phyloP scores from a whole-genome alignment of 2,113 vertebrate genomes.

The Peromyscus maniculatus region DNA sequence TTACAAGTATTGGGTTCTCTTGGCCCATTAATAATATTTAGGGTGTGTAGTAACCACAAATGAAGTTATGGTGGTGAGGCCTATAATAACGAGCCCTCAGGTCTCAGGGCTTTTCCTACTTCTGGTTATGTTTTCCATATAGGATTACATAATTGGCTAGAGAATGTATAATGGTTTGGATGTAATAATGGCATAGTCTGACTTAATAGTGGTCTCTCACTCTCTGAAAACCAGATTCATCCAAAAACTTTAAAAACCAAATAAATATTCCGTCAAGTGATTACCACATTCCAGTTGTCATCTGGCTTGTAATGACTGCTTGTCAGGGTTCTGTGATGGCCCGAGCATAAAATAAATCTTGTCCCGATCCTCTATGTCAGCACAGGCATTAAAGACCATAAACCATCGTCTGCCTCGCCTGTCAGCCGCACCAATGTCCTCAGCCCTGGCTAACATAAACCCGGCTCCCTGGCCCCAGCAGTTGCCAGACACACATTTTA shows the following conservation, averaged over 20 bases:
- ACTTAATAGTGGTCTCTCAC: slow-evolving; percentile 69
- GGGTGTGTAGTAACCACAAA: slow-evolving; percentile 45
- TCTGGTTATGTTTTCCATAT: slow-evolving; percentile 60
- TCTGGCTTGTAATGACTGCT: slow-evolving; percentile 77
- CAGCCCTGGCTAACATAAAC: slow-evolving; percentile 78
- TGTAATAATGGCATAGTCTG: slow-evolving; percentile 57
- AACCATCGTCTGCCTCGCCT: slow-evolving; percentile 78
- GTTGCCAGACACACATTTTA: slow-evolving; percentile 81
- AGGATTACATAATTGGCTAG: slow-evolving; percentile 71
- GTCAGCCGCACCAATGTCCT: slow-evolving; percentile 72
- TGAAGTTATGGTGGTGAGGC: slow-evolving; percentile 19
- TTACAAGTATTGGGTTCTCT: slow-evolving; percentile 49
- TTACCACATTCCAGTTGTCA: slow-evolving; percentile 70
- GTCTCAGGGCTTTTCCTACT: slow-evolving; percentile 55
- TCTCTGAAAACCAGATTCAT: slow-evolving; percentile 73
- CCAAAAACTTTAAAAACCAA: slow-evolving; percentile 77
- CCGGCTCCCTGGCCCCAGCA: slow-evolving; percentile 78
- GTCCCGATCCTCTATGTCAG: slow-evolving; percentile 85
- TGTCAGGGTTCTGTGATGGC: slow-evolving; percentile 74
- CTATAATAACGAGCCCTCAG: neutral
- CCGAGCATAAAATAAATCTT: slow-evolving; percentile 83
- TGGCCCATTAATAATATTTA: slow-evolving; percentile 57
- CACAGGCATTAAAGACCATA: slow-evolving; percentile 82
- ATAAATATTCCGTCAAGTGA: slow-evolving; percentile 69
- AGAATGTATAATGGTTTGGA: slow-evolving; percentile 56